Conservation (phyloP, 2,888 invertebrate species). For the Apoda limacodes region DNA sequence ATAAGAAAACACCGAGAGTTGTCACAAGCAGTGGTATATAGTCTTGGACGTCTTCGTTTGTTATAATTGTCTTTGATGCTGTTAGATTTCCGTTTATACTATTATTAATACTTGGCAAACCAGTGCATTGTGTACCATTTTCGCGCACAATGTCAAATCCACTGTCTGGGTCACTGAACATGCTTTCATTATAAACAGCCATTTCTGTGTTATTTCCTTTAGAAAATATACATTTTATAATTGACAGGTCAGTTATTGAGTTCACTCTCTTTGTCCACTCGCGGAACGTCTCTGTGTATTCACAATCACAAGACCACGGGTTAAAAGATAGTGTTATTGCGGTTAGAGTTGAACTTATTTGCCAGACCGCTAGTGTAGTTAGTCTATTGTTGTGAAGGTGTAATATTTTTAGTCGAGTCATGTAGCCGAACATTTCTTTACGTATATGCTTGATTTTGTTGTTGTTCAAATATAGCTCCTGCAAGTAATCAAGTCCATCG, state of each 20-base stretch:
- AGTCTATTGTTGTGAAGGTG: constrained; percentile 80
- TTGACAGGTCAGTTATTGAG: constrained; percentile 73
- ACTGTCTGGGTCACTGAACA: constrained; percentile 67
- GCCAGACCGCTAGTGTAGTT: constrained; percentile 77
- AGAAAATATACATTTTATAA: constrained; percentile 75
- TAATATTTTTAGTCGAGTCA: constrained; percentile 74
- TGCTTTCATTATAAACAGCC: constrained; percentile 68
- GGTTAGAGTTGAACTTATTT: constrained; percentile 72
- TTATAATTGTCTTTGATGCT: constrained; percentile 78
- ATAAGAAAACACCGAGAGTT: constrained; percentile 75
- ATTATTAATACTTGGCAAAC: constrained; percentile 75
- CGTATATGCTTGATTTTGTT: constrained; percentile 78
- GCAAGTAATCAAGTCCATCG: constrained; percentile 79
- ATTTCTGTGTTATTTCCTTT: constrained; percentile 68
- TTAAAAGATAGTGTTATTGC: constrained; percentile 78
- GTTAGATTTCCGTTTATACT: constrained; percentile 78
- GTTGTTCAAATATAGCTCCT: constrained; percentile 79
- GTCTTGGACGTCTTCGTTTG: constrained; percentile 78
- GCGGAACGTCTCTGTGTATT: constrained; percentile 79
- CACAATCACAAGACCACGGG: constrained; percentile 88
- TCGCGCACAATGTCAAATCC: constrained; percentile 72
- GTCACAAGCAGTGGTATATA: constrained; percentile 80
- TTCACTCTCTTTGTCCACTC: constrained; percentile 80
- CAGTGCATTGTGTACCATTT: constrained; percentile 74
- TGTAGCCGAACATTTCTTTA: constrained; percentile 77